phyloP scores from a whole-genome alignment of 2,113 vertebrate species.

The Leiothrix lutea region DNA sequence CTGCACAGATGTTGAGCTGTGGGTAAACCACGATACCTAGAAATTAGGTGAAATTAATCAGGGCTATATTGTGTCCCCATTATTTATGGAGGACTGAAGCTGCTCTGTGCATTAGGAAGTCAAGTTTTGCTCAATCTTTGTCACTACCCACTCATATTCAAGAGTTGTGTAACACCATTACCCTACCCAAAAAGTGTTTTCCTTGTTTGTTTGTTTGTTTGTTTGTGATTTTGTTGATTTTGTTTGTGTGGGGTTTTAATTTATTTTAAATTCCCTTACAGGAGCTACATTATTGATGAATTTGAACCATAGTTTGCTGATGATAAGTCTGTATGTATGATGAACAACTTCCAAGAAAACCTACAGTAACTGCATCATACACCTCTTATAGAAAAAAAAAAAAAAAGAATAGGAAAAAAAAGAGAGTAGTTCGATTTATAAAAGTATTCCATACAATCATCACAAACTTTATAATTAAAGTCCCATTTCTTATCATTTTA shows the following conservation, averaged over 20 bases:
- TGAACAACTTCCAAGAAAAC: not conserved
- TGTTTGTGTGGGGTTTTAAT: fast-evolving
- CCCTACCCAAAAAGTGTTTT: not conserved
- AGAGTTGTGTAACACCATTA: not conserved
- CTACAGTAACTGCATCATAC: not conserved
- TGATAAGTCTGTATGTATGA: not conserved
- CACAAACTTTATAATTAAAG: not conserved
- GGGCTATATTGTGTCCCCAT: not conserved
- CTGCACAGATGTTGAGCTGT: not conserved
- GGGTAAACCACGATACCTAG: not conserved
- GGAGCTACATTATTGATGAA: not conserved
- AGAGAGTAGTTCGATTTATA: not conserved
- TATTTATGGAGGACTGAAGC: not conserved
- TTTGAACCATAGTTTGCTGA: not conserved
- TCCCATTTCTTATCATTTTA: not conserved
- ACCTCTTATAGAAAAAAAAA: not conserved
- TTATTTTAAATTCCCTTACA: not conserved
- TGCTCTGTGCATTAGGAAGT: not conserved
- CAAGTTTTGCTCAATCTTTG: not conserved
- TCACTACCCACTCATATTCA: not conserved
- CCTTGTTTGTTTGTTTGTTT: fast-evolving
- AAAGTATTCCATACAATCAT: not conserved
- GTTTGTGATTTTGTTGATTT: not conserved
- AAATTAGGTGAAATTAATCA: not conserved
- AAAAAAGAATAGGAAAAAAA: too few relatives aligned